Conservation (phyloP, 2,888 invertebrate species). For the Eristalis intricaria region DNA sequence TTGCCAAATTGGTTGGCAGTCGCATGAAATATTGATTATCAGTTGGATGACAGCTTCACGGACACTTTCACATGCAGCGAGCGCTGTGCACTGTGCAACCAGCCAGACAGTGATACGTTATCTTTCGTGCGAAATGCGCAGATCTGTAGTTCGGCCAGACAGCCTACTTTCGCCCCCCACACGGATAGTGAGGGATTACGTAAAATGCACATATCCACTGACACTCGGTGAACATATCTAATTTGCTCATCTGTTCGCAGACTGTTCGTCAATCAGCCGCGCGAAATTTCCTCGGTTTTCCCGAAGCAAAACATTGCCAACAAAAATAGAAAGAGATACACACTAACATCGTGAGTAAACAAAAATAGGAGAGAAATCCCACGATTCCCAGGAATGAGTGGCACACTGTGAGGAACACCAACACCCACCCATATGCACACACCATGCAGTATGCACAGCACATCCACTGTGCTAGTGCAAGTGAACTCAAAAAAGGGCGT, state of each 20-base stretch:
- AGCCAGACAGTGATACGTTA: background rate
- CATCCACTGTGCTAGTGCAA: conserved; percentile 33
- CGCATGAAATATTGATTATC: conserved; percentile 60
- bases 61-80: conserved; percentile 20
- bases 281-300: background rate
- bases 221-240: conserved; percentile 4
- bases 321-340: conserved; percentile 17
- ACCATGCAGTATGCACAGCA: background rate
- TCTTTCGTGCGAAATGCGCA: conserved; percentile 45
- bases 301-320: conserved; percentile 19
- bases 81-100: background rate
- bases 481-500: conserved; percentile 65
- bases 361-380: conserved; percentile 16
- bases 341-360: conserved; percentile 13
- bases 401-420: conserved; percentile 5
- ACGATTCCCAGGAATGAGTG: conserved; percentile 9
- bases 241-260: conserved; percentile 17
- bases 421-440: conserved; percentile 32
- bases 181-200: conserved; percentile 36
- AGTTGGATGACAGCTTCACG: background rate
- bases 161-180: background rate
- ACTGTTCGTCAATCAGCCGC: conserved; percentile 3
- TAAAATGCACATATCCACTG: conserved; percentile 43
- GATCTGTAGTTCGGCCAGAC: conserved; percentile 26
- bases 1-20: conserved; percentile 64